Evolutionary conservation across 1,140 invertebrate genomes (phyloP).

Genomic region (Zaprionus taronus): DNA sequence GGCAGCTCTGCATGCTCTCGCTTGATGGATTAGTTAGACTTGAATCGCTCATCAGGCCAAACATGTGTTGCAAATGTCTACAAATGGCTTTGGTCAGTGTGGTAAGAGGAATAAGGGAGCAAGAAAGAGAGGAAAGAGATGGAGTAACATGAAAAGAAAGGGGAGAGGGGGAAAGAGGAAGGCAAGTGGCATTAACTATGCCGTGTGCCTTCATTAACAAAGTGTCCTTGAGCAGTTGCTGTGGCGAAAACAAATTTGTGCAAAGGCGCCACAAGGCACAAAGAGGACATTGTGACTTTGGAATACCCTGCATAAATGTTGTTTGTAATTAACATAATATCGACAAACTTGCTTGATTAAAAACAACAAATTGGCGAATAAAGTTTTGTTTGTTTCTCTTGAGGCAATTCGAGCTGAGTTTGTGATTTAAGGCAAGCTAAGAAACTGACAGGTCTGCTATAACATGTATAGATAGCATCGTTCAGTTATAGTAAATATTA

Average conservation of each 20-base stretch:
- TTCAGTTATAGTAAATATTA: neutral
- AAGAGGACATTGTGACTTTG: neutral
- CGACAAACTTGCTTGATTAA: neutral
- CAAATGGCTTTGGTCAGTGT: slow-evolving; percentile 26
- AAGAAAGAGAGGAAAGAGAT: neutral
- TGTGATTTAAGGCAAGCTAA: neutral
- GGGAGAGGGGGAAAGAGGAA: neutral
- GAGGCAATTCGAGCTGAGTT: neutral
- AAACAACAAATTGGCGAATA: neutral
- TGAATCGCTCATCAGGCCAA: slow-evolving; percentile 25
- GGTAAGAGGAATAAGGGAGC: neutral
- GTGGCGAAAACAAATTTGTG: slow-evolving; percentile 13
- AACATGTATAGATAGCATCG: neutral
- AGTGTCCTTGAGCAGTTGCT: slow-evolving; percentile 40
- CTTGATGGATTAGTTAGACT: slow-evolving; percentile 35
- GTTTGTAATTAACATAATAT: neutral
- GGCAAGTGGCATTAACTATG: slow-evolving; percentile 30
- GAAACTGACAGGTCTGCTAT: neutral
- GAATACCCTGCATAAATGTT: slow-evolving; percentile 8
- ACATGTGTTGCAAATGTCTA: slow-evolving; percentile 45
- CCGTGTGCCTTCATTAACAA: slow-evolving; percentile 38
- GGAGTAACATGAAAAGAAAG: neutral
- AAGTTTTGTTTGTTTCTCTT: neutral
- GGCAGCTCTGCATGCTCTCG: neutral
- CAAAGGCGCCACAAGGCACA: neutral